These are phyloP conservation scores for Trichopria drosophilae DNA, from an alignment of 2,888 invertebrate genomes.

Conservation along the genomic window DNA sequence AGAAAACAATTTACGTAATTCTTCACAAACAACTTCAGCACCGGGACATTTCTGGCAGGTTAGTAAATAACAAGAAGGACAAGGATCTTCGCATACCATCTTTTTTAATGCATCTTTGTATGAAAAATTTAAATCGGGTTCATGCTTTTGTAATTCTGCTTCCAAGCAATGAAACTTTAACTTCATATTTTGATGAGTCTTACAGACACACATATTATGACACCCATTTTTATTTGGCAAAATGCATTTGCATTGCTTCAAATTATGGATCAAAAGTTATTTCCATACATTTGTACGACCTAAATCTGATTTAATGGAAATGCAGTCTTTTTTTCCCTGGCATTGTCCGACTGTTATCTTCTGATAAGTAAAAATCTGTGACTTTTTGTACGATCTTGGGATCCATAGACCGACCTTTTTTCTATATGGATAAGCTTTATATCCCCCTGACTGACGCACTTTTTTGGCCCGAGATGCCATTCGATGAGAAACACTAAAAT, in stretches of 20 bases:
- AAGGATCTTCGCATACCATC: conserved; percentile 1
- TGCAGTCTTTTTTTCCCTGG: conserved; percentile 11
- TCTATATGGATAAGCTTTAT: conserved; percentile 2
- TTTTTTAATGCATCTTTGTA: conserved; percentile 5
- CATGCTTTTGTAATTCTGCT: conserved; percentile 2
- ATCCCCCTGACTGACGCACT: background rate
- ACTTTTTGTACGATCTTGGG: background rate
- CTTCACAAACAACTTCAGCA: conserved; percentile 1
- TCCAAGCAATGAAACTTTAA: conserved; percentile 12
- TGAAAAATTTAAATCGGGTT: conserved; percentile 1
- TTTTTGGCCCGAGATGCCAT: conserved; percentile 5
- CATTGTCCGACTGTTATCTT: conserved; percentile 5
- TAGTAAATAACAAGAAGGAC: conserved; percentile 1
- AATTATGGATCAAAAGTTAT: conserved; percentile 2
- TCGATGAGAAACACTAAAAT: too few species aligned
- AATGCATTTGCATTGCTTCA: conserved; percentile 5
- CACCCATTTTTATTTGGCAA: too few species aligned
- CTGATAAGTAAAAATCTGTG: conserved; percentile 21
- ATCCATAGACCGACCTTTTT: conserved; percentile 5
- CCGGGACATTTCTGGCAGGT: conserved; percentile 1
- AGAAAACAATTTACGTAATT: background rate
- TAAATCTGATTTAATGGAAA: conserved; percentile 1
- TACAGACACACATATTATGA: too few species aligned
- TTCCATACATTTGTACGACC: conserved; percentile 7
- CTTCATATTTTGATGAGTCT: too few species aligned